A percentile compares a stretch with the other conserved stretches of the same genome.
phyloP scores from a whole-genome alignment of 2,113 vertebrate genomes.

The Laticauda colubrina region DNA sequence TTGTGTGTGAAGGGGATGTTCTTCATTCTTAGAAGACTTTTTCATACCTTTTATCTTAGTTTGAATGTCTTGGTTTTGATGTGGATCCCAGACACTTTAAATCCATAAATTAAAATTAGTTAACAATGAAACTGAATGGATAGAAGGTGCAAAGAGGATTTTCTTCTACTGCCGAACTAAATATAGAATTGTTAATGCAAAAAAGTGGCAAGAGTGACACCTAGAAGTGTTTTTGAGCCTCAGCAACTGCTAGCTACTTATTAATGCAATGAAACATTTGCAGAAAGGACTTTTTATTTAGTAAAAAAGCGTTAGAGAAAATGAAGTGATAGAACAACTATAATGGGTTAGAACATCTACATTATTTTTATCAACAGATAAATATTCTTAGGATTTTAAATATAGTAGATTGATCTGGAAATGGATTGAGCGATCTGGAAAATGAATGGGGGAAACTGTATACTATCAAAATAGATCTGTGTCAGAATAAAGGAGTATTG shows the following conservation, averaged over 20 bases:
- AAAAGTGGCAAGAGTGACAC: background rate
- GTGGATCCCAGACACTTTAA: background rate
- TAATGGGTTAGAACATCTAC: background rate
- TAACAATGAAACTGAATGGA: background rate
- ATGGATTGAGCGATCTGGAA: background rate
- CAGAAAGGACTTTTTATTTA: background rate
- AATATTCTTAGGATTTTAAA: background rate
- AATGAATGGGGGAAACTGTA: background rate
- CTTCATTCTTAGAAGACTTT: background rate
- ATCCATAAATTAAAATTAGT: no score
- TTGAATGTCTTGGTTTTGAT: background rate
- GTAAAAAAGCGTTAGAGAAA: background rate
- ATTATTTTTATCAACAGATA: background rate
- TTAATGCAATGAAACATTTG: background rate
- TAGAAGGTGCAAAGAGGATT: background rate
- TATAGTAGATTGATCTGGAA: background rate
- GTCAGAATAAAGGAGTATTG: background rate
- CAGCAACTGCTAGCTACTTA: background rate
- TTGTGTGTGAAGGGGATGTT: background rate
- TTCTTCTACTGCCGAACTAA: background rate
- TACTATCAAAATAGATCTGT: background rate
- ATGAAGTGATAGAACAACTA: background rate
- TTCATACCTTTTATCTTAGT: background rate
- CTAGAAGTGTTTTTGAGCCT: background rate
- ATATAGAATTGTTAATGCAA: background rate